phyloP scores from a whole-genome alignment of 2,888 invertebrate genomes.

The Dione vanillae region DNA sequence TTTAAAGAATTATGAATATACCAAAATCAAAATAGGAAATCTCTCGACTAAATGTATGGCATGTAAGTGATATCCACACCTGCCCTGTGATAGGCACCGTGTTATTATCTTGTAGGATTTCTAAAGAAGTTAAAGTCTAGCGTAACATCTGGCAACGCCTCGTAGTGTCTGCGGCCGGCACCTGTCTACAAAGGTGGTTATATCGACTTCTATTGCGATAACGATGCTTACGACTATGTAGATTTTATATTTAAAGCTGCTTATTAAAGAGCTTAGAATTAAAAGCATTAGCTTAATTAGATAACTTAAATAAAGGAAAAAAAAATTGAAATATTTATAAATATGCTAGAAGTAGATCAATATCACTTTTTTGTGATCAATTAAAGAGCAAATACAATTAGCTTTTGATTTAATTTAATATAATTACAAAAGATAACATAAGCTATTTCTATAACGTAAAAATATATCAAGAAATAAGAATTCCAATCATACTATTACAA shows the following conservation, averaged over 20 bases:
- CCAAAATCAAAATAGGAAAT: not conserved
- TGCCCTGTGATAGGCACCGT: not conserved
- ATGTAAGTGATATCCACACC: not conserved
- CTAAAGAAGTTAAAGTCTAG: conserved; percentile 10
- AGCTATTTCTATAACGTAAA: no score
- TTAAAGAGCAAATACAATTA: no score
- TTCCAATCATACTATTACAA: no score
- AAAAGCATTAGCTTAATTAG: not conserved
- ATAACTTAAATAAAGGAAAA: not conserved
- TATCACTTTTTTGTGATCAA: no score
- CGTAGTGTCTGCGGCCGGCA: not conserved
- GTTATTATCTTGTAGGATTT: conserved; percentile 10
- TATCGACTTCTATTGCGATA: conserved; percentile 1
- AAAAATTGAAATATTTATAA: no score
- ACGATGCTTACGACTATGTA: conserved; percentile 1
- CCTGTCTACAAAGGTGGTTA: not conserved
- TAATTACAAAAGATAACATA: no score
- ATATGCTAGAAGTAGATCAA: no score
- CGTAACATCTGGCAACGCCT: not conserved
- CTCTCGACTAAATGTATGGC: not conserved
- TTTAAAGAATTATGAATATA: no score
- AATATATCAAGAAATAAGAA: no score
- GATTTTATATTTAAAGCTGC: not conserved
- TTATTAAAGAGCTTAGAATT: not conserved
- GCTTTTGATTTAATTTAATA: no score